These are phyloP conservation scores for Enteromius treurensis DNA, from an alignment of 2,797 vertebrate species.

Conservation along the genomic window DNA sequence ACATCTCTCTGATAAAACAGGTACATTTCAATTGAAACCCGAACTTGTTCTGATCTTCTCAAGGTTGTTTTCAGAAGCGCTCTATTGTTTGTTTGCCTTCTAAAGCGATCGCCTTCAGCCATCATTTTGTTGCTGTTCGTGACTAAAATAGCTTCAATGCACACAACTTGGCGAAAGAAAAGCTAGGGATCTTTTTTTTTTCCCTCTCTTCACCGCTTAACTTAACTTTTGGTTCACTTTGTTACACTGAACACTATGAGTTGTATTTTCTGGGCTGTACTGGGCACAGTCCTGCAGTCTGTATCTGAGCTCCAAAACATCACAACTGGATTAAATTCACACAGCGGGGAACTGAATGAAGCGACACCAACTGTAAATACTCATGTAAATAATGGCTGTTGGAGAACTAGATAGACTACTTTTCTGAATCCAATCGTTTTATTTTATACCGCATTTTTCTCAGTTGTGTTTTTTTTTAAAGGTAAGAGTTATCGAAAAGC, in stretches of 20 bases:
- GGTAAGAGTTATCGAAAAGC: constrained; percentile 81
- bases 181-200: neutral
- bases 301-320: constrained; percentile 22
- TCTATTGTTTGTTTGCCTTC: neutral
- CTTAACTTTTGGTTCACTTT: constrained; percentile 1
- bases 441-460: constrained; percentile 92
- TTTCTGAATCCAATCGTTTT: constrained; percentile 98
- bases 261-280: constrained; percentile 1
- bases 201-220: neutral
- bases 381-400: constrained; percentile 94
- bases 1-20: constrained; percentile 12
- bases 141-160: neutral
- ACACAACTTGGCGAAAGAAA: neutral
- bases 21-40: constrained; percentile 11
- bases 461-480: constrained; percentile 91
- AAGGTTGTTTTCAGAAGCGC: neutral
- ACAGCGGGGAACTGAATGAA: constrained; percentile 74
- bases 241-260: constrained; percentile 11
- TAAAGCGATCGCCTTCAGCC: neutral
- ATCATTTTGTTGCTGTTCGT: neutral
- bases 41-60: neutral
- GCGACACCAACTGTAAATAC: constrained; percentile 86
- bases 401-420: constrained; percentile 95
- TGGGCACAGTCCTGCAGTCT: neutral
- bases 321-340: constrained; percentile 86